Percentiles rank a stretch among this genome's conserved stretches.
Evolutionary conservation across 2,113 vertebrate genomes (phyloP).

Genomic region (Charadrius vociferus): DNA sequence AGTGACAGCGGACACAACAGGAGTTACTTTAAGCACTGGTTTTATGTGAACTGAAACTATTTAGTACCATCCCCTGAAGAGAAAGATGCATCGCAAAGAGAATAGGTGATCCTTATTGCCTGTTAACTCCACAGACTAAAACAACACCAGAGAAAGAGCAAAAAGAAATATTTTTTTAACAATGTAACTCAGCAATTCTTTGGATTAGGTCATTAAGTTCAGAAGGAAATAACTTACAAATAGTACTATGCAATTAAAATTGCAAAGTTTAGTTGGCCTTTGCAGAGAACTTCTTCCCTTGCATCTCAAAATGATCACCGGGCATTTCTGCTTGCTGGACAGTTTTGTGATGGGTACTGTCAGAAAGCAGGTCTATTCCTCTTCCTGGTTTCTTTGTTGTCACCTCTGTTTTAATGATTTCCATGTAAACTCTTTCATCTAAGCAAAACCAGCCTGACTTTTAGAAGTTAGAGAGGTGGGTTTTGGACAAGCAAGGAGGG

Average conservation of each 20-base stretch:
- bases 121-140: not conserved
- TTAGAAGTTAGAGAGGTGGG: not conserved
- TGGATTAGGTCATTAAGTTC: not conserved
- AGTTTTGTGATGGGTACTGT: not conserved
- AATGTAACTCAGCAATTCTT: not conserved
- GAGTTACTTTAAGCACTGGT: not conserved
- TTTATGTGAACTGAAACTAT: not conserved
- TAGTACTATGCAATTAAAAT: not conserved
- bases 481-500: not conserved
- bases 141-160: not conserved
- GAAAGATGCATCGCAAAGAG: not conserved
- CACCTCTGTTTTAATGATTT: not conserved
- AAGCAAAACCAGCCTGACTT: not conserved
- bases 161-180: not conserved
- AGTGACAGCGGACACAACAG: not conserved
- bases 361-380: not conserved
- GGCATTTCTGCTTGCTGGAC: not conserved
- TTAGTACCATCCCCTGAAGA: not conserved
- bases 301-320: not conserved
- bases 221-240: not conserved
- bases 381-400: not conserved
- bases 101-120: not conserved
- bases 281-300: not conserved
- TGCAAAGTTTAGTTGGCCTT: not conserved
- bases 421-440: not conserved